Evolutionary conservation across 2,888 invertebrate genomes (phyloP).

Genomic region (Lycia hirtaria): DNA sequence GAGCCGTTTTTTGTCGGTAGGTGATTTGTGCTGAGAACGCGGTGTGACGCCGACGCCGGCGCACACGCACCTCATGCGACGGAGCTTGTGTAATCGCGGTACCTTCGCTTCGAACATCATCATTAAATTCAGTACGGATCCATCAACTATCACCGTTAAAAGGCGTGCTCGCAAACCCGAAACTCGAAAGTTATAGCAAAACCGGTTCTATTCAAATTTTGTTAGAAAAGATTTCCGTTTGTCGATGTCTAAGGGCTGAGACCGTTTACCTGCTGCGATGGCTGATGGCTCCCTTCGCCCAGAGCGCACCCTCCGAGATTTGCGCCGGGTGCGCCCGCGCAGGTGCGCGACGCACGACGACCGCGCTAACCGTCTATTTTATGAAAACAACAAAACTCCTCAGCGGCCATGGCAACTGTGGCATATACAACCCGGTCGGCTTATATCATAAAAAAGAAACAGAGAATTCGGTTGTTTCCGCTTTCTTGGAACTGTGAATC

Average conservation of each 20-base stretch:
- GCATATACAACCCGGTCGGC: slow-evolving; percentile 58
- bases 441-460: slow-evolving; percentile 71
- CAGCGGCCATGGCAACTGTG: slow-evolving; percentile 56
- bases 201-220: slow-evolving; percentile 53
- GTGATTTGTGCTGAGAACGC: slow-evolving; percentile 67
- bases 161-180: slow-evolving; percentile 31
- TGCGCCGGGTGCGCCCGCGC: slow-evolving; percentile 77
- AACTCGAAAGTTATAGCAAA: slow-evolving; percentile 39
- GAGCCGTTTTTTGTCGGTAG: slow-evolving; percentile 65
- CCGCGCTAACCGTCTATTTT: slow-evolving; percentile 67
- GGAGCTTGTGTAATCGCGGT: slow-evolving; percentile 51
- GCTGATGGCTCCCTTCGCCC: slow-evolving; percentile 54
- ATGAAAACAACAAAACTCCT: slow-evolving; percentile 61
- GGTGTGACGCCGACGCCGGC: slow-evolving; percentile 31
- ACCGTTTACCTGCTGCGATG: slow-evolving; percentile 75
- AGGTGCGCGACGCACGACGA: slow-evolving; percentile 76
- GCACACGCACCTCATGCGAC: slow-evolving; percentile 51
- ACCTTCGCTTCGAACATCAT: slow-evolving; percentile 47
- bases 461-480: slow-evolving; percentile 81
- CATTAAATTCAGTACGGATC: slow-evolving; percentile 52
- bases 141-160: slow-evolving; percentile 46
- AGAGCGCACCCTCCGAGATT: slow-evolving; percentile 75
- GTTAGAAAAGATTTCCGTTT: slow-evolving; percentile 51
- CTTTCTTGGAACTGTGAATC: slow-evolving; percentile 82
- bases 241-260: slow-evolving; percentile 47